phyloP scores from a whole-genome alignment of 2,797 vertebrate species.

The Scolopax bukidnonensis region DNA sequence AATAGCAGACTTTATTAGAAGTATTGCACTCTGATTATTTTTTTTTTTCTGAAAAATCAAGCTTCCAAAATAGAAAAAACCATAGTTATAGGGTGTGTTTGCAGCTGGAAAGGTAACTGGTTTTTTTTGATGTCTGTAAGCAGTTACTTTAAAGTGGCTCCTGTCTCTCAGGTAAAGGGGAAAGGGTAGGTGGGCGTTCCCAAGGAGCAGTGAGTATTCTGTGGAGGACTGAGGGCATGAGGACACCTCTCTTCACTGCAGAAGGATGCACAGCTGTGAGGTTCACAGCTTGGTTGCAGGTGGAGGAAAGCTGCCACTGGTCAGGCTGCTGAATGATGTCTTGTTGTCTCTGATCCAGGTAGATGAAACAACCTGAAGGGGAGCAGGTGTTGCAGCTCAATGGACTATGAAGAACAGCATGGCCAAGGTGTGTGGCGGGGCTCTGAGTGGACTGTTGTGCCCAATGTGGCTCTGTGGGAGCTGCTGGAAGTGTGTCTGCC shows the following conservation, averaged over 20 bases:
- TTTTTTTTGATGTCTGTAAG: not conserved
- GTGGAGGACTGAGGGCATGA: not conserved
- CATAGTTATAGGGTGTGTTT: not conserved
- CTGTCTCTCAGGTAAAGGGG: not conserved
- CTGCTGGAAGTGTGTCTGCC: rapidly evolving
- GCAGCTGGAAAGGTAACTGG: not conserved
- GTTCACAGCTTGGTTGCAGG: not conserved
- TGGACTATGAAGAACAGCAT: not conserved
- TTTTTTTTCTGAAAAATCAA: not conserved
- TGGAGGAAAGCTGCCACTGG: not conserved
- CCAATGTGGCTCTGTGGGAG: not conserved
- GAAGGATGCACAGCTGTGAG: not conserved
- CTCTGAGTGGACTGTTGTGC: not conserved
- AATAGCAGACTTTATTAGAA: not conserved
- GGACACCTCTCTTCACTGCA: not conserved
- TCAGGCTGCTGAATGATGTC: rapidly evolving
- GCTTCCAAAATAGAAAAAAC: not conserved
- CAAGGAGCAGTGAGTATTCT: rapidly evolving
- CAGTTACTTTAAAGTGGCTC: not conserved
- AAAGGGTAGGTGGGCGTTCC: not conserved
- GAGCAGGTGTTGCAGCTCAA: not conserved
- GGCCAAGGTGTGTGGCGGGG: not conserved
- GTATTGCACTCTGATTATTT: not conserved
- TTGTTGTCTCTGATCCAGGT: not conserved
- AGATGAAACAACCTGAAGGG: not conserved